These are phyloP conservation scores for Acleris emargana DNA, from an alignment of 2,888 invertebrate species.

Conservation along the genomic window DNA sequence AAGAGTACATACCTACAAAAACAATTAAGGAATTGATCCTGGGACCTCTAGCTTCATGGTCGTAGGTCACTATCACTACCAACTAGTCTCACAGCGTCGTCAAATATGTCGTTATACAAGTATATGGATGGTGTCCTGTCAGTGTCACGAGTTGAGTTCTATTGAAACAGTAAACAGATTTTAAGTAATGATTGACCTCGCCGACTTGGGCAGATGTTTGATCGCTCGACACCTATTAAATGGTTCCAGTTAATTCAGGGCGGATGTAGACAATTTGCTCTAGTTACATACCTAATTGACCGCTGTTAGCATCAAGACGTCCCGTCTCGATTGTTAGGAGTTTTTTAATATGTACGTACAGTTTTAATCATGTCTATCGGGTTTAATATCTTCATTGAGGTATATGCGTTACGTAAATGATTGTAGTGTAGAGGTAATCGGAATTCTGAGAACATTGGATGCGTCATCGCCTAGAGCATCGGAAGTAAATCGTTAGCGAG, in stretches of 20 bases:
- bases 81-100: background rate
- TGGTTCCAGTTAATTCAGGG: constrained; percentile 66
- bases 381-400: constrained; percentile 1
- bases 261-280: constrained; percentile 79
- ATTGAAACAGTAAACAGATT: constrained; percentile 53
- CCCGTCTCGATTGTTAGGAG: constrained; percentile 17
- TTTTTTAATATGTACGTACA: too few species aligned
- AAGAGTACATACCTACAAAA: too few species aligned
- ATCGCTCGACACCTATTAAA: constrained; percentile 76
- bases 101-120: background rate
- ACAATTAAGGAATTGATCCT: too few species aligned
- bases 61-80: background rate
- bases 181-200: constrained; percentile 62
- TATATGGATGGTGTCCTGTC: background rate
- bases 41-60: too few species aligned
- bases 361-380: too few species aligned
- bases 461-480: constrained; percentile 55
- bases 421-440: constrained; percentile 37
- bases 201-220: constrained; percentile 69
- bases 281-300: constrained; percentile 53
- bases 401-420: constrained; percentile 1
- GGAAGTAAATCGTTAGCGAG: constrained; percentile 58
- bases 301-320: constrained; percentile 30
- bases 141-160: constrained; percentile 14
- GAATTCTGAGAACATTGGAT: constrained; percentile 55